Evolutionary conservation across 2,113 vertebrate species (phyloP).

Genomic region (Pavo muticus): DNA sequence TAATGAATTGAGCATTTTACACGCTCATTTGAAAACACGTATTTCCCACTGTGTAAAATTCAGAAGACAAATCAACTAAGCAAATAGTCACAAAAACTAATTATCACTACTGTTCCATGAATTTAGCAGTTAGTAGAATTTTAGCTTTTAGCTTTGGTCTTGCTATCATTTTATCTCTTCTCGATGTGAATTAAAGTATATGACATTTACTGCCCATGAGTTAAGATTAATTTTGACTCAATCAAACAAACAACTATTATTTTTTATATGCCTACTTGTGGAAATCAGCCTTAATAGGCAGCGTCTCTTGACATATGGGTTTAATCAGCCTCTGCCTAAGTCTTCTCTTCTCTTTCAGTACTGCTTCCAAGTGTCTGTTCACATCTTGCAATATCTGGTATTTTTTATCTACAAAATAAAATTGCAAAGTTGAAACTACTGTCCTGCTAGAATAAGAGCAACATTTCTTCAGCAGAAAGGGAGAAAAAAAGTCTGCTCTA

Average conservation of each 20-base stretch:
- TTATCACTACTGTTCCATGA: background rate
- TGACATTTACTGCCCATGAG: background rate
- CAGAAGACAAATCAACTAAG: background rate
- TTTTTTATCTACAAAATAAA: constrained; percentile 78
- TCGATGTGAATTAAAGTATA: background rate
- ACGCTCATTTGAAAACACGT: background rate
- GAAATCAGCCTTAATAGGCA: constrained; percentile 86
- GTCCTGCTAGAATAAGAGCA: background rate
- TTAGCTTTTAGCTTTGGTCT: background rate
- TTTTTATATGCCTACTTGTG: constrained; percentile 82
- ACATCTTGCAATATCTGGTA: constrained; percentile 84
- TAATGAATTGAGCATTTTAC: background rate
- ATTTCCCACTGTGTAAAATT: background rate
- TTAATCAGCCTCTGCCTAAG: constrained; percentile 87
- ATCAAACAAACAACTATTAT: background rate
- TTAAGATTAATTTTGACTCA: background rate
- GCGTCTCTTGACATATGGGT: constrained; percentile 82
- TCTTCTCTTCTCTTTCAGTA: constrained; percentile 84
- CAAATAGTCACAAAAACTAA: background rate
- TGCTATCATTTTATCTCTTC: background rate
- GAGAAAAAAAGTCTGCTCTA: background rate
- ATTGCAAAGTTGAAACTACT: background rate
- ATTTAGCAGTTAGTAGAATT: background rate
- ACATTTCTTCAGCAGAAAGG: background rate
- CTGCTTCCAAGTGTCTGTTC: constrained; percentile 85